Base-by-base conservation (phyloP, 2,113 vertebrate genomes). In the Canis aureus region DNA sequence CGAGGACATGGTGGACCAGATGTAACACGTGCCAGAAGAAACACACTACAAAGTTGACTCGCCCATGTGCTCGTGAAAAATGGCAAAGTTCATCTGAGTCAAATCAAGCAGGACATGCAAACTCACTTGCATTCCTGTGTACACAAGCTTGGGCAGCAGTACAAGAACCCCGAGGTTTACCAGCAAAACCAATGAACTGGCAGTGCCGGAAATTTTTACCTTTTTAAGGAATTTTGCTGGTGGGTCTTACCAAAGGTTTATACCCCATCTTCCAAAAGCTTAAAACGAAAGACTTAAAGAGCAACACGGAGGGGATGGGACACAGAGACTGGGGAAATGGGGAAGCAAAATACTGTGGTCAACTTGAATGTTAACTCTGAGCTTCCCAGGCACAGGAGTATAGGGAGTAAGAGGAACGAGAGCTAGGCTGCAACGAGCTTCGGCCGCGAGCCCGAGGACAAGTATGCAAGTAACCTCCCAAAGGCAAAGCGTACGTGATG, bases 351-450 rank as follows among this genome's bases (percentile, higher is more conserved):
- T 20, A 25, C 43, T 53, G 25, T 2, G 20, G n/a, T n/a, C 3
- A 1, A 73, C 22, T 0, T 69, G 38, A 55, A 23, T 29, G 59
- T 16, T 43, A 19, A 78, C 16, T n/a, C 22, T 17, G 57, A 71
- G 57, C 85, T 38, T 69, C 55, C 38, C 38, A 57, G 60, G 76
- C 22, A 43, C 19, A 38, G 32, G 81, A 95, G 85, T 32, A 38
- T 62, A 76, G 11, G 22, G 8, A 60, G 10, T 3, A 19, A 89
- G 0, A 10, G 51, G 60, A n/a, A 69, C 0, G 1, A 43, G 83
- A n/a, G 59, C 13, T 23, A 4, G 25, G 43, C 17, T 11, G 22
- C 0, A 49, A 38, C 0, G 23, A 55, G 38, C 32, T 2, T 13
- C 60, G 0, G 73, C 19, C 27, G 10, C 0, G 0, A 25, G 60